Evolutionary conservation across 2,888 invertebrate genomes (phyloP), one percentile per base, ranked within the genome.

Genomic region (Synergus itoensis): DNA sequence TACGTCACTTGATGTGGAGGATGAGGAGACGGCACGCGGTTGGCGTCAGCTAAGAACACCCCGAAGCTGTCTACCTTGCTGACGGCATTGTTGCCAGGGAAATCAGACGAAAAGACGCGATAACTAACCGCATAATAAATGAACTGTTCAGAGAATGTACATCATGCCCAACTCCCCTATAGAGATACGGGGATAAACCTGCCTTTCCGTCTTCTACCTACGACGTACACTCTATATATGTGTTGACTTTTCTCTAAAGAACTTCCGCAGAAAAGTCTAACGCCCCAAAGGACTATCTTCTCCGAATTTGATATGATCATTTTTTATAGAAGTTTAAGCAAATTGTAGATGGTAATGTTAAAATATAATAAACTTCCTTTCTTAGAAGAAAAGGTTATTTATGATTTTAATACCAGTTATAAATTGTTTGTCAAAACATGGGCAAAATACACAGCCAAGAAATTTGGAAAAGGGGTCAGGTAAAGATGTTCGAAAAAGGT

Each of bases 51-150:
- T 88, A 85, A 88, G 88, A 84, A 86, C 83, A 84, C 79, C 77
- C 84, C 79, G 83, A 83, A 85, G 83, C 87, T 86, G 87, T 88
- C 87, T 85, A 84, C 87, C 87, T 84, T 86, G 87, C 86, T 89
- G 89, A 88, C 86, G 89, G 90, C 91, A 91, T 92, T 92, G 92
- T 92, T 92, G 92, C 89, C 92, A 92, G 91, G 92, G 92, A 92
- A 92, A 92, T 92, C 92, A 92, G 90, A 92, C 92, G 92, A 92
- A 92, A 92, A 91, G 90, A 81, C 90, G 90, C 91, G 92, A 92
- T 92, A 92, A 92, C 92, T 91, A 92, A 92, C 91, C 91, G 91
- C 90, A 92, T 92, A 92, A 92, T 92, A 92, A 92, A 92, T 92
- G 92, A 92, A 92, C 90, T 91, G 91, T 91, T 91, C 90, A 89